Evolutionary conservation across 2,888 invertebrate species (phyloP), one percentile per base, ranked within the genome.

Genomic region (Eurytoma californica): DNA sequence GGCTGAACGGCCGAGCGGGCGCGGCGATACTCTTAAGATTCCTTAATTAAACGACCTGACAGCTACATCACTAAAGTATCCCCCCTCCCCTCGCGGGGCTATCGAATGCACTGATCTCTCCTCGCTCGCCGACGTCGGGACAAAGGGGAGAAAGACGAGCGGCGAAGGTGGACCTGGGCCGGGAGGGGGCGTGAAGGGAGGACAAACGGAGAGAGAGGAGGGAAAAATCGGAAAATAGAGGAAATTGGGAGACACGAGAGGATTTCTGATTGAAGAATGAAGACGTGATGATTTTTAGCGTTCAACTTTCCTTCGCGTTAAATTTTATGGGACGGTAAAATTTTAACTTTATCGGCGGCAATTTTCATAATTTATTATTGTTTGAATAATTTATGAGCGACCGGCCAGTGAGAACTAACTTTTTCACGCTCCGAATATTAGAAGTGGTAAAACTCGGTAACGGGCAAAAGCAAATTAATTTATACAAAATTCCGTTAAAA

Each of bases 31-130:
- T 74, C 77, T 77, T 83, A 85, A 86, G 84, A 86, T 86, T 85
- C 88, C 84, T 88, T 88, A 88, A 88, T 88, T 88, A 88, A 88
- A 87, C 86, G 86, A 80, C 84, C 85, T 86, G 88, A 87, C 88
- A 88, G 88, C 84, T 87, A 88, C 88, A 86, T 87, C 86, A 85
- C 86, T 86, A 85, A 87, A 85, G 85, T 82, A 75, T 57, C 82
- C 83, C 58, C 72, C 67, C 51, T 65, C 75, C n/a, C 9, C 30
- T 0, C 13, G 18, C 12, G 49, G 53, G 47, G 72, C 77, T 85
- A 86, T 86, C 85, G 70, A 30, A n/a, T 55, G 76, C 83, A 81
- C 81, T 80, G 84, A 86, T 86, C 86, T 82, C 57, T 79, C 61
- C 77, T 58, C 47, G 30, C 47, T 30, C 14, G 39, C n/a, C 24